Evolutionary conservation across 23 tunicate species (phyloP), one percentile per base, ranked within the genome.

Genomic region (Aplidium turbinatum): DNA sequence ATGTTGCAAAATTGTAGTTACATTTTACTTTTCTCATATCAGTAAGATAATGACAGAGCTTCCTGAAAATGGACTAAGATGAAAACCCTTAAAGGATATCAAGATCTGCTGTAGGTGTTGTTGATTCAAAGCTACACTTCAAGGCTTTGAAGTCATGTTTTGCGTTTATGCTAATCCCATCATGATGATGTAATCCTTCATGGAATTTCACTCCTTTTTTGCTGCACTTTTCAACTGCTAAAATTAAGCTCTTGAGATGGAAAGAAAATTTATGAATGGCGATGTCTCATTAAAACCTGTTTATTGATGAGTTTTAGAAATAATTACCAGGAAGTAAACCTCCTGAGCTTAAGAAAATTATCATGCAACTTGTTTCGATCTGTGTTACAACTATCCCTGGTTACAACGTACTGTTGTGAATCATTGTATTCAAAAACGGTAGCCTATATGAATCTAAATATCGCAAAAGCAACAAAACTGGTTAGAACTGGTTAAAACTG

Each of bases 291-390:
- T 9, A 42, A 42, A 42, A 16, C 50, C 50, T 9, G 11, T 42
- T 42, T 42, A 42, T 42, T 42, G 50, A 9, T 42, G 50, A 42
- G 13, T 42, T 42, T 16, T 42, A 16, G 50, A 42, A 42, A 42
- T 16, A 42, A 42, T 11, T 42, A 16, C 50, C 50, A 42, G 50
- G 16, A 42, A 42, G 13, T 42, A 42, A 42, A 42, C 50, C 11
- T 42, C 50, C 50, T 42, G 50, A 42, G 50, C 50, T 42, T 42
- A 42, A 42, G 50, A 42, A 42, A 42, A 42, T 42, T 42, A 42
- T 16, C 50, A 42, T 42, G 16, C 50, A 42, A 42, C 50, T 42
- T 42, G 11, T 42, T 42, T 42, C 50, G 11, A 42, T 42, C 16
- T 42, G n/a, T n/a, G n/a, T n/a, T n/a, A n/a, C n/a, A n/a, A n/a